Base-by-base conservation (phyloP, 2,113 vertebrate genomes). In the Triplophysa rosa region DNA sequence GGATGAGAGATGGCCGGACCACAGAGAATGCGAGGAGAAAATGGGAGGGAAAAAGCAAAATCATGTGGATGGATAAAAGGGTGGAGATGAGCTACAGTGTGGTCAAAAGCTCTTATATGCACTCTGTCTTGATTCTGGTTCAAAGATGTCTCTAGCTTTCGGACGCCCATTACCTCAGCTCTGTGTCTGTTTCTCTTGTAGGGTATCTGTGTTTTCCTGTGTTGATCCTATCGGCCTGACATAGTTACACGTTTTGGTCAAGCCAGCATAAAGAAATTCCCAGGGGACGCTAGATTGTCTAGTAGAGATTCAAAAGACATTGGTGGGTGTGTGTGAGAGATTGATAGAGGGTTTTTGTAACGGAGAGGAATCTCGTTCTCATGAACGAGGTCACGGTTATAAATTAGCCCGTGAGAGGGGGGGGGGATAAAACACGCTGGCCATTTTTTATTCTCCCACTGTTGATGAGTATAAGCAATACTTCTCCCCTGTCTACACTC, bases 21-120 rank as follows among this genome's bases (percentile, higher is more conserved):
- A 23, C 21, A 56, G 19, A 76, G 26, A 84, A 56, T 74, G 45
- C 59, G 21, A 76, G 83, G 76, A 33, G 52, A 59, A 17, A 47
- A 74, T 37, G 24, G 9, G 80, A 80, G 65, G 67, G 67, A 49
- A 82, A 49, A 63, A 29, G 67, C 84, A 82, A 80, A 72, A 82
- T 84, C 77, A 80, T 81, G 73, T 85, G 85, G 21, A 66, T 85
- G 85, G 21, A 66, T 67, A 75, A 64, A 83, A 82, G 81, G 84
- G 29, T n/a, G 17, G 54, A n/a, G 8, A 58, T 21, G n/a, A 58
- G 54, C 54, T 21, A 6, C 6, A 21, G 54, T 58, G 54, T 10
- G 54, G 54, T 21, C 8, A 58, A 58, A 77, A 54, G 45, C 16
- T 26, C 29, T 42, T 69, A 49, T 17, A 24, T 59, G 54, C 52